A percentile compares a stretch with the other conserved stretches of the same genome.
phyloP scores from a whole-genome alignment of 2,888 invertebrate species.

The Drosophila colorata region DNA sequence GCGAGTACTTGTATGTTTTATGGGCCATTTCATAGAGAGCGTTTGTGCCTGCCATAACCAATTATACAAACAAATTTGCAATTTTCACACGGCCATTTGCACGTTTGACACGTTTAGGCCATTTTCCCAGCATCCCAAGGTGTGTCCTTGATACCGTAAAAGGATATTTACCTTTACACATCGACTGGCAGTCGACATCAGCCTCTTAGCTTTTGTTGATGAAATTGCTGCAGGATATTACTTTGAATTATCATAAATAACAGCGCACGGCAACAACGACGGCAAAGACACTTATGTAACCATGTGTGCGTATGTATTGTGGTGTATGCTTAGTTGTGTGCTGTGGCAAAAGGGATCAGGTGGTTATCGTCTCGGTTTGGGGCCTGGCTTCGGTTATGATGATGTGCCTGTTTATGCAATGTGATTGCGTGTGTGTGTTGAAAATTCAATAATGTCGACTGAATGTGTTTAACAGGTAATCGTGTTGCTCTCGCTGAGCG shows the following conservation, averaged over 20 bases:
- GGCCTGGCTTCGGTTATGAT: slow-evolving; percentile 28
- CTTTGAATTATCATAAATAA: slow-evolving; percentile 79
- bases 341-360: slow-evolving; percentile 54
- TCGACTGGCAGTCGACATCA: slow-evolving; percentile 14
- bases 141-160: slow-evolving; percentile 36
- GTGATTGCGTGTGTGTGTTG: slow-evolving; percentile 17
- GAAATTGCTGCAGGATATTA: slow-evolving; percentile 77
- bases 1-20: slow-evolving; percentile 18
- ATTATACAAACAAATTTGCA: slow-evolving; percentile 71
- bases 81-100: slow-evolving; percentile 62
- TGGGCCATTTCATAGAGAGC: slow-evolving; percentile 7
- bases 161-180: slow-evolving; percentile 69
- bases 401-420: slow-evolving; percentile 18
- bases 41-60: slow-evolving; percentile 42
- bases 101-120: slow-evolving; percentile 72
- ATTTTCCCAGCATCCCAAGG: slow-evolving; percentile 46
- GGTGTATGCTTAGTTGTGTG: slow-evolving; percentile 8
- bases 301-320: slow-evolving; percentile 12
- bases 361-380: slow-evolving; percentile 47
- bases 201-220: slow-evolving; percentile 68
- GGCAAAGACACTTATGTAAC: slow-evolving; percentile 33
- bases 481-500: slow-evolving; percentile 21
- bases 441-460: slow-evolving; percentile 55
- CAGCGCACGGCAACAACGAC: slow-evolving; percentile 59
- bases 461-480: slow-evolving; percentile 61